Evolutionary conservation across 2,888 invertebrate genomes (phyloP), one percentile per base, ranked within the genome.

Genomic region (Apotomis betuletana): DNA sequence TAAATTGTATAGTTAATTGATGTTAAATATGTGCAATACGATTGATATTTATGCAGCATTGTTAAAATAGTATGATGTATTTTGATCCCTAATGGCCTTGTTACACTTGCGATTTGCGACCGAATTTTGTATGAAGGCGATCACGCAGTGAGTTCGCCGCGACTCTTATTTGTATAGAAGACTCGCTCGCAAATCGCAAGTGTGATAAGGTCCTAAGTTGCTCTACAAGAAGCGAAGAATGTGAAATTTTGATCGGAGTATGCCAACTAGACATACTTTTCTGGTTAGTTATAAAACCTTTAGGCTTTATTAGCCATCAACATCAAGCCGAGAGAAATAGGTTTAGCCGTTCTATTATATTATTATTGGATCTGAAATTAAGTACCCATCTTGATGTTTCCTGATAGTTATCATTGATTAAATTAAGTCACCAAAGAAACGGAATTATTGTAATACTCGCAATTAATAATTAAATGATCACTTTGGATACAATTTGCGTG

Each of bases 361-460:
- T 67, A 67, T 70, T 70, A 64, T 76, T 76, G 74, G 81, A 79
- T 75, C 75, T 87, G 82, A 84, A 77, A 76, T 27, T 27, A 27
- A 27, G 74, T 80, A 72, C 72, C 73, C 77, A 70, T 74, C 75
- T 75, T 75, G 77, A 77, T 67, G 62, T 71, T 67, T 74, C 63
- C 55, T 70, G 52, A 72, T 78, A 76, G 78, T 78, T 80, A 80
- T 79, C 77, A 79, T 78, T 83, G 76, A 83, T 83, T 82, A 86
- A 86, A 85, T 83, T 85, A 84, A 86, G 85, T 91, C 90, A 91
- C 92, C 92, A 92, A 92, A 92, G 91, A 92, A 87, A 88, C 85
- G 85, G 83, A 86, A 88, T 87, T 87, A 88, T 87, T 90, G 87
- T 90, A 90, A 90, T 90, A 90, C 87, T 90, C 90, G 82, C 89